These are phyloP conservation scores for Rhopalosiphum nymphaeae DNA, from an alignment of 2,888 invertebrate genomes.

Conservation along the genomic window DNA sequence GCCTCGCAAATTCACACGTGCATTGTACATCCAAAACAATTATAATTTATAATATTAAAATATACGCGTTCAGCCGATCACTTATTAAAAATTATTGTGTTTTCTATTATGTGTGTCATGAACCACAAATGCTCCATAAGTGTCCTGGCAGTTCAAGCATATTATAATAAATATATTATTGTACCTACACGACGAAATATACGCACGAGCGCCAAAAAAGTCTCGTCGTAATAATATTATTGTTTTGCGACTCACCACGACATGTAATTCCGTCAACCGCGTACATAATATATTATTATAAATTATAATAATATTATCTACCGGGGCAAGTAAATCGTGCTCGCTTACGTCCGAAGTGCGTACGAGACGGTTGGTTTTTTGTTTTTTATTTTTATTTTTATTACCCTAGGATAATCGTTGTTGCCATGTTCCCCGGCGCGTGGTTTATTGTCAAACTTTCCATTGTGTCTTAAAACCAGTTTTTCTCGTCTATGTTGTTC, in stretches of 20 bases:
- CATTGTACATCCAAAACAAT: not conserved
- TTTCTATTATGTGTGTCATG: not conserved
- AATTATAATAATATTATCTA: not conserved
- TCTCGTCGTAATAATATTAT: not conserved
- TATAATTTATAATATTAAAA: not conserved
- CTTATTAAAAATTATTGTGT: not conserved
- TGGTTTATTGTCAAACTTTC: conserved; percentile 53
- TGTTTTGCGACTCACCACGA: not conserved
- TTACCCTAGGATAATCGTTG: conserved; percentile 23
- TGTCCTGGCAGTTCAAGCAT: not conserved
- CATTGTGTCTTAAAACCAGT: conserved; percentile 44
- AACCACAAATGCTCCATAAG: conserved; percentile 20
- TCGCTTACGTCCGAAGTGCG: not conserved
- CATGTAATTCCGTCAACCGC: not conserved
- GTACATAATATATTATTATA: not conserved
- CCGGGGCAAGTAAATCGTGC: not conserved
- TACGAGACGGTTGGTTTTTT: not conserved
- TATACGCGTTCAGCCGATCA: not conserved
- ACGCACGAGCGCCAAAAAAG: not conserved
- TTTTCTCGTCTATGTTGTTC: conserved; percentile 21
- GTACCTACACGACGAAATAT: not conserved
- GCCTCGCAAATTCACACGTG: not conserved
- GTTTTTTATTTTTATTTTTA: conserved; percentile 6
- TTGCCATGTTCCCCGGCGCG: not conserved
- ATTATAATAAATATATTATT: not conserved